A percentile compares a stretch with the other conserved stretches of the same genome.
These are phyloP conservation scores for Neomorphus geoffroyi DNA, from an alignment of 2,797 vertebrate genomes.

Conservation along the genomic window DNA sequence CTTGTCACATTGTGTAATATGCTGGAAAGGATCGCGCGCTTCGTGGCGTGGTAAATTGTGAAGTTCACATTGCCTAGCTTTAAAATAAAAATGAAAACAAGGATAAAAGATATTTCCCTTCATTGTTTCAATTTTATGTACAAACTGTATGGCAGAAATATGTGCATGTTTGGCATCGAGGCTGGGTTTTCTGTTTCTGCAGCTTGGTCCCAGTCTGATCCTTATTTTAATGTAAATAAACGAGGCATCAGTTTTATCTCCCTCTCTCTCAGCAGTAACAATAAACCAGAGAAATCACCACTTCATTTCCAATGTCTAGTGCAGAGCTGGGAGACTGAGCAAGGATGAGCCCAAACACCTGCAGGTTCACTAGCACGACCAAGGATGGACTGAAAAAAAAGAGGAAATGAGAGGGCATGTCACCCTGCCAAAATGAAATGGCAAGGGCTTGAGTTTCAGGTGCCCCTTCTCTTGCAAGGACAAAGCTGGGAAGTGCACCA, in stretches of 20 bases:
- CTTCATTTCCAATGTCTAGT: neutral
- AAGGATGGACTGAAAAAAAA: neutral
- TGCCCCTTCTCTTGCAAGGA: neutral
- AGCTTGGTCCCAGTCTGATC: conserved; percentile 44
- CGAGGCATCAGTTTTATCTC: conserved; percentile 46
- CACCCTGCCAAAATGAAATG: neutral
- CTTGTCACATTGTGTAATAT: conserved; percentile 41
- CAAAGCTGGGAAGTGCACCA: neutral
- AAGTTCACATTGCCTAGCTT: conserved; percentile 34
- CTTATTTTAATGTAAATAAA: conserved; percentile 68
- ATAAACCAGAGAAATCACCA: conserved; percentile 47
- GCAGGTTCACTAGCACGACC: neutral
- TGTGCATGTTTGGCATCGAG: neutral
- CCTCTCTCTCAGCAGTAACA: conserved; percentile 20
- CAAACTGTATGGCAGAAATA: conserved; percentile 57
- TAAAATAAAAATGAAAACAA: conserved; percentile 68
- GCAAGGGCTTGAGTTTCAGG: neutral
- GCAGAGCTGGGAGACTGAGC: neutral
- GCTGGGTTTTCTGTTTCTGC: neutral
- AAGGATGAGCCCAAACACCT: fast-evolving
- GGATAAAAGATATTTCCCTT: conserved; percentile 65
- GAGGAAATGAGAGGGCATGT: neutral
- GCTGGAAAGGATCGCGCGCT: conserved; percentile 39
- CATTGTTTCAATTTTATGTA: conserved; percentile 66
- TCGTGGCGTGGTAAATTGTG: conserved; percentile 1